Conservation (phyloP, 2,113 vertebrate genomes). For the Phocoena phocoena region DNA sequence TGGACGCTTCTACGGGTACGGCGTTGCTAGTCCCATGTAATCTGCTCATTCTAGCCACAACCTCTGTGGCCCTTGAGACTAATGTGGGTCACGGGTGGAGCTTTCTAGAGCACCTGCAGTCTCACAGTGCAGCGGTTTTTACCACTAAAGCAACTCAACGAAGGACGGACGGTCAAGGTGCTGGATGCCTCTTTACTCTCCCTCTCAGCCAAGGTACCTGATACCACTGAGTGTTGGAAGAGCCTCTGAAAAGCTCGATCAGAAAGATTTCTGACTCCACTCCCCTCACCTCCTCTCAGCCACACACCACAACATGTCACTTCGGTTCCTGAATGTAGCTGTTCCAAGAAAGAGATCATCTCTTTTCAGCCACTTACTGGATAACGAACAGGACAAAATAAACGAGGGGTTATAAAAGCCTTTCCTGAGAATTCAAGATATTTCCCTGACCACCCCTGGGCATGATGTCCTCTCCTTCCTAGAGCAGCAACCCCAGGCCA, state of each 20-base stretch:
- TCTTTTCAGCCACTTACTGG: neutral
- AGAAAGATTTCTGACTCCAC: neutral
- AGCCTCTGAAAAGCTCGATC: neutral
- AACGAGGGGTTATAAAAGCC: neutral
- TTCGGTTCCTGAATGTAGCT: neutral
- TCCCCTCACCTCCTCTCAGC: neutral
- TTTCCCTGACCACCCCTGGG: neutral
- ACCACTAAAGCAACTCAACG: neutral
- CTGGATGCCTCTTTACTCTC: neutral
- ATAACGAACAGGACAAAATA: neutral
- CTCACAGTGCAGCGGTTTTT: neutral
- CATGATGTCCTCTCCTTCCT: neutral
- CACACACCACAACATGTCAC: neutral
- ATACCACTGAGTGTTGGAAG: neutral
- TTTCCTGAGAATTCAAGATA: conserved; percentile 1
- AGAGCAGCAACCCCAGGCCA: neutral
- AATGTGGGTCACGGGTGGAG: neutral
- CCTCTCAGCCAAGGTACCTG: neutral
- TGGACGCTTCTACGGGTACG: neutral
- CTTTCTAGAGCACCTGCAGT: neutral
- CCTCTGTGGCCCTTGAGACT: neutral
- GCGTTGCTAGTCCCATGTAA: neutral
- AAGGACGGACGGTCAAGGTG: neutral
- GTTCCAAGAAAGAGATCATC: neutral
- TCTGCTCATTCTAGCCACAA: neutral